phyloP scores from a whole-genome alignment of 2,113 vertebrate species.

The Lepidothrix coronata region DNA sequence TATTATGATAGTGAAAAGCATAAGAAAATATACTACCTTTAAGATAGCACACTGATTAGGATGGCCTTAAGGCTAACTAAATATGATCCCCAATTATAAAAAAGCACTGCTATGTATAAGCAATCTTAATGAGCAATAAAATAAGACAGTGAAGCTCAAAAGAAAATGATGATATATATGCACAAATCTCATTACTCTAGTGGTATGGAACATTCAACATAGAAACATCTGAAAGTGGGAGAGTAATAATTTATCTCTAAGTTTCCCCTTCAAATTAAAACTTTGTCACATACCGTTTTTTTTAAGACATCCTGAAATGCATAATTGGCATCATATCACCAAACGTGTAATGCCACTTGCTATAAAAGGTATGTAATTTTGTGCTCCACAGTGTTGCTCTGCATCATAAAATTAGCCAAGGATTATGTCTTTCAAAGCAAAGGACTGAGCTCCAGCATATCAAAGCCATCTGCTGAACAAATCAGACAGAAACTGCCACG shows the following conservation, averaged over 20 bases:
- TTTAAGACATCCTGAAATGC: conserved; percentile 24
- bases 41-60: neutral
- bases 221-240: conserved; percentile 12
- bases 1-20: neutral
- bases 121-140: conserved; percentile 27
- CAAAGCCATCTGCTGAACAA: conserved; percentile 42
- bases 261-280: conserved; percentile 33
- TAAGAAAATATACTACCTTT: neutral
- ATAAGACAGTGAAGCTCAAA: conserved; percentile 10
- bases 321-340: neutral
- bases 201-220: neutral
- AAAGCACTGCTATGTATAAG: neutral
- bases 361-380: conserved; percentile 31
- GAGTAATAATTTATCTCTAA: conserved; percentile 43
- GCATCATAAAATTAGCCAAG: conserved; percentile 34
- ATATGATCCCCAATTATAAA: neutral
- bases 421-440: conserved; percentile 24
- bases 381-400: neutral
- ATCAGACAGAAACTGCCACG: conserved; percentile 5
- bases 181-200: conserved; percentile 20
- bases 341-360: neutral
- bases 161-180: neutral
- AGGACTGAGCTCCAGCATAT: conserved; percentile 16
- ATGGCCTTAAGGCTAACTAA: neutral
- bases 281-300: neutral